A percentile compares a stretch with the other conserved stretches of the same genome.
These are phyloP conservation scores for Portevinia maculata DNA, from an alignment of 2,888 invertebrate genomes.

Conservation along the genomic window DNA sequence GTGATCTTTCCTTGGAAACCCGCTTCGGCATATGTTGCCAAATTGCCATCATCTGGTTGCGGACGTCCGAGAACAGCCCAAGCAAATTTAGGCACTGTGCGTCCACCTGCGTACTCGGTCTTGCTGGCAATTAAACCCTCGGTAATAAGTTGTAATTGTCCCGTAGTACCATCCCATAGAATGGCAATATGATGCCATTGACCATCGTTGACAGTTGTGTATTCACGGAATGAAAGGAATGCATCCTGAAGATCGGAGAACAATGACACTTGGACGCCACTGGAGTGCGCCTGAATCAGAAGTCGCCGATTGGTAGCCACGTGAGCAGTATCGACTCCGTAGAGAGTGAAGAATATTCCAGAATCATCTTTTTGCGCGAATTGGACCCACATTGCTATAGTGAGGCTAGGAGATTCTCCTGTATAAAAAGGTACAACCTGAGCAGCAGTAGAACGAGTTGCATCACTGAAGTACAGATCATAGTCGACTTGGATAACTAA, in stretches of 20 bases:
- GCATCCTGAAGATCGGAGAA: slow-evolving; percentile 95
- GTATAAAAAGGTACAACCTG: slow-evolving; percentile 96
- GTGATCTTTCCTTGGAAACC: slow-evolving; percentile 98
- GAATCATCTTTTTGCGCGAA: slow-evolving; percentile 95
- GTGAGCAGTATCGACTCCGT: slow-evolving; percentile 92
- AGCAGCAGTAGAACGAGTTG: slow-evolving; percentile 94
- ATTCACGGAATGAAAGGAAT: slow-evolving; percentile 94
- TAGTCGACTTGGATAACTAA: slow-evolving; percentile 98
- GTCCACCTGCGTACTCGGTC: slow-evolving; percentile 94
- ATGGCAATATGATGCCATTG: slow-evolving; percentile 98
- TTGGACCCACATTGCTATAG: slow-evolving; percentile 98
- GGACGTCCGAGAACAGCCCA: slow-evolving; percentile 97
- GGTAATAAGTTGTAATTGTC: slow-evolving; percentile 94
- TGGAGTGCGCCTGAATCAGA: slow-evolving; percentile 95
- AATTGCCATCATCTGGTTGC: slow-evolving; percentile 86
- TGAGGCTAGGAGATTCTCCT: slow-evolving; percentile 89
- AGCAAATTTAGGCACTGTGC: slow-evolving; percentile 91
- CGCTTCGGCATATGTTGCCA: slow-evolving; percentile 88
- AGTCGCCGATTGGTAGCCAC: slow-evolving; percentile 90
- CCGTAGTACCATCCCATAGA: slow-evolving; percentile 96
- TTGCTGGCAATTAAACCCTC: slow-evolving; percentile 97
- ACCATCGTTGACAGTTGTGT: slow-evolving; percentile 96
- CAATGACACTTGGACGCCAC: slow-evolving; percentile 95
- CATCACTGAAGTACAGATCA: slow-evolving; percentile 97
- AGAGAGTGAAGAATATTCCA: slow-evolving; percentile 96